Evolutionary conservation across 2,888 invertebrate genomes (phyloP).

Genomic region (Lasioglossum oenotherae): DNA sequence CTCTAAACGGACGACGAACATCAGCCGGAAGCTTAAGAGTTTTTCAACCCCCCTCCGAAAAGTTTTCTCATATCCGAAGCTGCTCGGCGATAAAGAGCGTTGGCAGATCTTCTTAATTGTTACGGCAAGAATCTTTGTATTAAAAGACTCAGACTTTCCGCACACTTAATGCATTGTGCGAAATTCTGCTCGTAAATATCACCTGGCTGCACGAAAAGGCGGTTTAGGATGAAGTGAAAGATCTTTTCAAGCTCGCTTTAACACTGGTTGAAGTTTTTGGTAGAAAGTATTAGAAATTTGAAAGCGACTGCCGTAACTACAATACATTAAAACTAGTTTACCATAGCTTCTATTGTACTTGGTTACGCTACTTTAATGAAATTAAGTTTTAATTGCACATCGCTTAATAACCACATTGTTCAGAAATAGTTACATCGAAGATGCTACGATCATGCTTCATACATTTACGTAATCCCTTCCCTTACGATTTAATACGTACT

Average conservation of each 20-base stretch:
- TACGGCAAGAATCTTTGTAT: constrained; percentile 40
- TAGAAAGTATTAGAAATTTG: background rate
- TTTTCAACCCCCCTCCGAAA: constrained; percentile 34
- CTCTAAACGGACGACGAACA: constrained; percentile 46
- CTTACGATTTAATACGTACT: too few relatives aligned
- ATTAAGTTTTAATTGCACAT: too few relatives aligned
- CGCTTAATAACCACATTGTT: too few relatives aligned
- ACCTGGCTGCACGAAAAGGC: background rate
- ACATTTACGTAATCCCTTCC: too few relatives aligned
- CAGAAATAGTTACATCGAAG: too few relatives aligned
- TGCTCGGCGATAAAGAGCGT: constrained; percentile 37
- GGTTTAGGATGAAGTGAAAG: background rate
- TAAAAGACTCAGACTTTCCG: constrained; percentile 33
- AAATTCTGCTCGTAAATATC: background rate
- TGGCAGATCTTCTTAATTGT: constrained; percentile 46
- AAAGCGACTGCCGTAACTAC: background rate
- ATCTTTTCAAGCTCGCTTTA: background rate
- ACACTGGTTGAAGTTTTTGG: background rate
- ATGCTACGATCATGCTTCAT: too few relatives aligned
- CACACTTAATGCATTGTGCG: background rate
- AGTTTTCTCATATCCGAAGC: constrained; percentile 63
- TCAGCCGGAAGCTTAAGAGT: constrained; percentile 59
- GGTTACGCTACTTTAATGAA: too few relatives aligned
- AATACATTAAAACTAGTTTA: too few relatives aligned
- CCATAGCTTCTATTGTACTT: too few relatives aligned